Evolutionary conservation across 2,888 invertebrate species (phyloP), one percentile per base, ranked within the genome.

Genomic region (Aleiodes alternator): DNA sequence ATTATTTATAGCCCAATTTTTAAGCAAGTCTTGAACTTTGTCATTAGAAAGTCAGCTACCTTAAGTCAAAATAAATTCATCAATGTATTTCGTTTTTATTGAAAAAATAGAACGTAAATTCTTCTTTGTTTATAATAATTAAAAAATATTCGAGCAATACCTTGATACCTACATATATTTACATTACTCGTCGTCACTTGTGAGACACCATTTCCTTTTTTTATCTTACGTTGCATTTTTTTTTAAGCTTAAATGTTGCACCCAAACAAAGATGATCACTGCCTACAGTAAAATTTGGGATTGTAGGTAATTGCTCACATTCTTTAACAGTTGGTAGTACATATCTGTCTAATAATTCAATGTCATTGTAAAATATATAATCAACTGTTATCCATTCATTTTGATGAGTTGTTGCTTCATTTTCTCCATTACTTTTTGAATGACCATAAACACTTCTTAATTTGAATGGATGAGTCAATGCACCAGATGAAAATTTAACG

Each of bases 221-320:
- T 71, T 51, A 75, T 56, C 75, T 71, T n/a, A 50, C 23, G 23
- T 31, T 38, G 1, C 14, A 29, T 29, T 82, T 87, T 82, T 89
- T 90, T 79, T 88, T 86, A 55, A 95, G 87, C 78, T 92, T 91
- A 89, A 97, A 96, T 76, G 92, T 91, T 0, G 95, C 95, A 1
- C 94, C 92, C n/a, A 97, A 89, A 16, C 94, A 92, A n/a, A 96
- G 92, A 87, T 97, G 97, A 90, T 97, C 97, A 0, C 97, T 97
- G 0, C 95, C 95, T 71, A 93, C 91, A 1, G 90, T 89, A 57
- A 90, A 89, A 88, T 97, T 97, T 23, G 98, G 98, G 82, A 98
- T 92, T 8, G 86, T 87, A 1, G 90, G 94, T 38, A 92, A 86
- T 73, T 80, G 81, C 80, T 82, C 85, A 77, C 95, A 94, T 80